Evolutionary conservation across 2,888 invertebrate genomes (phyloP), one percentile per base, ranked within the genome.

Genomic region (Heliconius hortense): DNA sequence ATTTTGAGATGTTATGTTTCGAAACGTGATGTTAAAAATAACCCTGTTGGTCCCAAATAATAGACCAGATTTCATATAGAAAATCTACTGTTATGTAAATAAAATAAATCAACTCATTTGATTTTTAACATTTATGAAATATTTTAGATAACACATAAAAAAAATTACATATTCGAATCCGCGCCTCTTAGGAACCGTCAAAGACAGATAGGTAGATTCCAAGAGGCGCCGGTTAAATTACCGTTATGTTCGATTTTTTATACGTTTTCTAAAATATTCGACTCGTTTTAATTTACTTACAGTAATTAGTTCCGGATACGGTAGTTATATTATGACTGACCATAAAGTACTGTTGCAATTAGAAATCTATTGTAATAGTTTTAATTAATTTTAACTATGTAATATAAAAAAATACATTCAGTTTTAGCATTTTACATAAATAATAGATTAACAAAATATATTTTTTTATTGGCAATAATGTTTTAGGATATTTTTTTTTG

Each of bases 261-360:
- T 56, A 56, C n/a, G n/a, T 56, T n/a, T n/a, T 56, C 3, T 64
- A 26, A 64, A 64, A 64, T 35, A 35, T 35, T 64, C n/a, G 31
- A 21, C 21, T 64, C 3, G 11, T 11, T 64, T n/a, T 35, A 39
- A 39, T 66, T 39, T 39, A 39, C 15, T 39, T 66, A 39, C 24
- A 35, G 63, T 63, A 39, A 39, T 39, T 64, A 24, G 66, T 43
- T 39, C 39, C 39, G 39, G 39, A 24, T 15, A 43, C 39, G 39
- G 66, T 66, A 24, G 66, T 39, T 66, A 39, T 66, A 64, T 35
- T 24, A 43, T 35, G 39, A 66, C 63, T 64, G 21, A 64, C 66
- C 5, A 24, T 66, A 66, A 39, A 26, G 15, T 39, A 66, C 39
- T 43, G 15, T 24, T 39, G 39, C 39, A 66, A 66, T 66, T 66